These are phyloP conservation scores for Cephonodes hylas DNA, from an alignment of 2,888 invertebrate species.

Conservation along the genomic window DNA sequence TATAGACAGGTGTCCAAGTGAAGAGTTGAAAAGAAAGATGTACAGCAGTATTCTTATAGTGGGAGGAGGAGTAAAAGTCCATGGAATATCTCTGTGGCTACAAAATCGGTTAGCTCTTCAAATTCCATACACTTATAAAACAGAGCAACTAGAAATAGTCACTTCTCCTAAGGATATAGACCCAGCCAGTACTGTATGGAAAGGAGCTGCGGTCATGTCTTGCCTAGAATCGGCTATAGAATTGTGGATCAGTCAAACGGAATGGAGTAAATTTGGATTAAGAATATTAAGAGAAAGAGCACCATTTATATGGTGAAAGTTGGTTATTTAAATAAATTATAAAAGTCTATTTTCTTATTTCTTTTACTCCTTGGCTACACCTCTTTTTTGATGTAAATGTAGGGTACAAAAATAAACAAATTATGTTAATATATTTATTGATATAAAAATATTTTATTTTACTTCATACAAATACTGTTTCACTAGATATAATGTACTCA, in stretches of 20 bases:
- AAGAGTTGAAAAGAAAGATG: conserved; percentile 96
- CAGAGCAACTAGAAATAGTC: conserved; percentile 93
- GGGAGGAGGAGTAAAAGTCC: conserved; percentile 94
- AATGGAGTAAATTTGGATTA: conserved; percentile 93
- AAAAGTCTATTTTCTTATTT: not conserved
- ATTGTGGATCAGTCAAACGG: conserved; percentile 91
- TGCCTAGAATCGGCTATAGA: conserved; percentile 96
- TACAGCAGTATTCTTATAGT: conserved; percentile 95
- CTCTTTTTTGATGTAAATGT: no score
- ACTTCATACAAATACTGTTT: not conserved
- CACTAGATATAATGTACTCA: not conserved
- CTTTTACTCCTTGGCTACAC: no score
- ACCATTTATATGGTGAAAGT: conserved; percentile 90
- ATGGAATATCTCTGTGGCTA: conserved; percentile 91
- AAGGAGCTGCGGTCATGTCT: conserved; percentile 96
- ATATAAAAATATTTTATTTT: not conserved
- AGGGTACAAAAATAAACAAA: not conserved
- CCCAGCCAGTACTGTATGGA: conserved; percentile 94
- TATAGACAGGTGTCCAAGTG: conserved; percentile 93
- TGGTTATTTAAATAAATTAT: not conserved
- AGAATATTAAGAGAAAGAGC: conserved; percentile 93
- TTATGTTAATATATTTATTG: not conserved
- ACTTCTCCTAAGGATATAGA: conserved; percentile 96
- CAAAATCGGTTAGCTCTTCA: conserved; percentile 92
- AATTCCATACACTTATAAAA: conserved; percentile 89